Evolutionary conservation across 2,113 vertebrate genomes (phyloP).

Genomic region (Lepidothrix coronata): DNA sequence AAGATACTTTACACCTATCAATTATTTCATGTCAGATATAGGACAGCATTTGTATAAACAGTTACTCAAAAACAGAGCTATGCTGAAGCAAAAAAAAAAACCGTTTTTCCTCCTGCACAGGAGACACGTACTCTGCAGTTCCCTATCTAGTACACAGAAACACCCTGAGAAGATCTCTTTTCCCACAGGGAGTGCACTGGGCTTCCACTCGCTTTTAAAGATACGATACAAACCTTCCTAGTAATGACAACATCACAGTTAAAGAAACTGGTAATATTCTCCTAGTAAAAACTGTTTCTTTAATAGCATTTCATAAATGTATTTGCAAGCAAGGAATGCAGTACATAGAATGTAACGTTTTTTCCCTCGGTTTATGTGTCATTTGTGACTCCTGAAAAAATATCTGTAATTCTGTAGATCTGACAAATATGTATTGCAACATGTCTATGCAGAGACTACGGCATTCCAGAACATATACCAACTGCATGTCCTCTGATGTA

Average conservation of each 20-base stretch:
- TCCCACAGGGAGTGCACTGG: neutral
- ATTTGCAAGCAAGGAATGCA: neutral
- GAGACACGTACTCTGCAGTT: neutral
- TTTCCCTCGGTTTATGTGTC: neutral
- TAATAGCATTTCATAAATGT: neutral
- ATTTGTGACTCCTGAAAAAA: neutral
- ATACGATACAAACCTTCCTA: neutral
- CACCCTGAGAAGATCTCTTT: neutral
- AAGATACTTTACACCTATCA: neutral
- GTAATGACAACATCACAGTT: neutral
- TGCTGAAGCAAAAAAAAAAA: neutral
- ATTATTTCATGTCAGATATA: neutral
- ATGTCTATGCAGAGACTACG: neutral
- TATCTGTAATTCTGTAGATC: neutral
- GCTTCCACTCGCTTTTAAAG: neutral
- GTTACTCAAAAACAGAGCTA: neutral
- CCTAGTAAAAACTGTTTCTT: neutral
- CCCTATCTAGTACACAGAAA: neutral
- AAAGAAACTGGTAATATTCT: neutral
- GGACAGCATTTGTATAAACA: neutral
- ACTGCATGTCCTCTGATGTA: neutral
- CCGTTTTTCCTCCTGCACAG: neutral
- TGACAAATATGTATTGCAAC: neutral
- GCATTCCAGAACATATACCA: neutral
- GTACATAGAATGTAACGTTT: neutral